Evolutionary conservation across 2,888 invertebrate genomes (phyloP), one percentile per base, ranked within the genome.

Genomic region (Creontiades dilutus): DNA sequence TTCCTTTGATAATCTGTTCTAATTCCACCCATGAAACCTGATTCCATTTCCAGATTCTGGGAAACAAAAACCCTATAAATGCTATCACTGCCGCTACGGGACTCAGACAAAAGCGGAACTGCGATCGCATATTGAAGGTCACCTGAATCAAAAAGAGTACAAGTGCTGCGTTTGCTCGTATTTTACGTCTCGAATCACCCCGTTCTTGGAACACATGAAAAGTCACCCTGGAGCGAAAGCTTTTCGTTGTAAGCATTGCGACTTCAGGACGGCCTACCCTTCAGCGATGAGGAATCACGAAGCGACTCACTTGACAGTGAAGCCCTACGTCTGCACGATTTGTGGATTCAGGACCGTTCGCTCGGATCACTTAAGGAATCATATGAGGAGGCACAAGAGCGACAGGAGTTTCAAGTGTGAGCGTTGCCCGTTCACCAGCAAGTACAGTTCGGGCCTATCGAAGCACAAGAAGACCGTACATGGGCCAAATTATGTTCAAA

Each of bases 211-310:
- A n/a, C 88, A 88, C 78, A 88, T 78, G 78, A 88, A 80, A 28
- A 19, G n/a, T 14, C 88, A 88, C 52, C 88, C 88, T 16, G 88
- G 88, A 1, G 46, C 52, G 80, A 88, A 88, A 19, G 88, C 88
- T 19, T 88, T 88, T 80, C 19, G 19, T 14, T 88, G 88, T n/a
- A 37, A 68, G 14, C 52, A 27, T n/a, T 88, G 88, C 78, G 78
- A 48, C 19, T 88, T 88, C 88, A 47, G 28, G n/a, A 61, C 88
- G 0, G 88, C 88, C 23, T 55, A 88, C 55, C 88, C 88, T 0
- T 76, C 88, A 28, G 88, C 78, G 47, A 28, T 88, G 88, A 46
- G 80, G 28, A 88, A 88, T 52, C 88, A 88, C 88, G 55, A 88
- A 23, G 27, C 78, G 78, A 78, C 37, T 7, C 88, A 88, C 28